These are phyloP conservation scores for Apostichopus parvimensis DNA, from an alignment of 35 echinoderm and acorn worm species.

Conservation along the genomic window DNA sequence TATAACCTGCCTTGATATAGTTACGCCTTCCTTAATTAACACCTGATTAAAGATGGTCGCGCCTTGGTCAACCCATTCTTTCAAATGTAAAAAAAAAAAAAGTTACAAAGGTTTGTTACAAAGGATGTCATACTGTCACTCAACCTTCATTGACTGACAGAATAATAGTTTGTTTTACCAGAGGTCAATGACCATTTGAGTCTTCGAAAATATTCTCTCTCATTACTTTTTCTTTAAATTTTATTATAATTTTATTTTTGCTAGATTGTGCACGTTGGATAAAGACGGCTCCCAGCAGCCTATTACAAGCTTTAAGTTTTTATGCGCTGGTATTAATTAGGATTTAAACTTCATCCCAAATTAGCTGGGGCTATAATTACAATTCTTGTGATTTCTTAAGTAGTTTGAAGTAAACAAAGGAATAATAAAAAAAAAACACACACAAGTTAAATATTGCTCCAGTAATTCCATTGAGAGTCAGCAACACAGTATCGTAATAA, in stretches of 20 bases:
- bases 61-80: too few species aligned
- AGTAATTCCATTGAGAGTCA: constrained; percentile 19
- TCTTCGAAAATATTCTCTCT: background rate
- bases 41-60: too few species aligned
- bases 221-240: background rate
- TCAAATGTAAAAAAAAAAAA: too few species aligned
- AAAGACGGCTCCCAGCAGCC: background rate
- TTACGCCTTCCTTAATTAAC: too few species aligned
- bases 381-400: constrained; percentile 6
- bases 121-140: constrained; percentile 6
- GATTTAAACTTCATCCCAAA: constrained; percentile 5
- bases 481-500: background rate
- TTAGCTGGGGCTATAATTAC: constrained; percentile 41
- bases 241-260: too few species aligned
- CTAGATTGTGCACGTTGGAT: background rate
- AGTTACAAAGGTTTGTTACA: too few species aligned
- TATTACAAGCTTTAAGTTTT: background rate
- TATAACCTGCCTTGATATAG: too few species aligned
- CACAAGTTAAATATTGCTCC: constrained; percentile 4
- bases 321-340: constrained; percentile 4
- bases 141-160: background rate
- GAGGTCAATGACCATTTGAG: constrained; percentile 5
- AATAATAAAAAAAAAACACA: background rate
- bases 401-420: background rate
- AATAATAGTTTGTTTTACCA: background rate